Base-by-base conservation (phyloP, 2,113 vertebrate species). In the Pachycephala philippinensis region DNA sequence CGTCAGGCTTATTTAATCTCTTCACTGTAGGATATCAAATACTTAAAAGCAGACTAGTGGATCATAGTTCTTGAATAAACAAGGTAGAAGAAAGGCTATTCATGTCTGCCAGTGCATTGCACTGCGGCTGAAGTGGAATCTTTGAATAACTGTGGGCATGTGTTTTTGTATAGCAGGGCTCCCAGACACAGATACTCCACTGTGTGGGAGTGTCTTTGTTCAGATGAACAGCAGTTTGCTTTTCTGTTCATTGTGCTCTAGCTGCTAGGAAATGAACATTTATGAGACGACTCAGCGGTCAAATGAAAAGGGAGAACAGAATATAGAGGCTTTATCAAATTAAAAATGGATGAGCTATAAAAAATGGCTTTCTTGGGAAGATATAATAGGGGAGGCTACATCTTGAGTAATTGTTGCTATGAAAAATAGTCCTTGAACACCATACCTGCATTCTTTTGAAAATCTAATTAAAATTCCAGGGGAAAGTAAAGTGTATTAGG, bases 281-380 rank as follows among this genome's bases (percentile, higher is more conserved):
- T 96, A 69, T 93, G 69, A 76, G 72, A 93, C 84, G 68, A 50
- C 68, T 65, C 54, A 40, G 60, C 4, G 19, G 79, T 88, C 64
- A 90, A 92, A 93, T 68, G 57, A 91, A 95, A 96, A 83, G 56
- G 22, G 28, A 94, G 42, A 92, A 37, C 23, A 92, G 85, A 87
- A 76, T 59, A 76, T 31, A 86, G 77, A 84, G 74, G 52, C 70
- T 94, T 94, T 96, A 87, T 92, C 83, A 69, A 89, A 96, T 96
- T 97, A 96, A 97, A 97, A 97, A 97, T 97, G 74, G 69, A 89
- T 83, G 74, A 92, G 70, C 54, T 93, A 64, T 92, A 70, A 86
- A 53, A 77, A 89, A 77, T 89, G 69, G 54, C 39, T 97, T 97
- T 94, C 63, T 93, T 94, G 54, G 81, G 71, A 71, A 65, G 81